These are phyloP conservation scores for Ophraella communa DNA, from an alignment of 2,888 invertebrate genomes.

Conservation along the genomic window DNA sequence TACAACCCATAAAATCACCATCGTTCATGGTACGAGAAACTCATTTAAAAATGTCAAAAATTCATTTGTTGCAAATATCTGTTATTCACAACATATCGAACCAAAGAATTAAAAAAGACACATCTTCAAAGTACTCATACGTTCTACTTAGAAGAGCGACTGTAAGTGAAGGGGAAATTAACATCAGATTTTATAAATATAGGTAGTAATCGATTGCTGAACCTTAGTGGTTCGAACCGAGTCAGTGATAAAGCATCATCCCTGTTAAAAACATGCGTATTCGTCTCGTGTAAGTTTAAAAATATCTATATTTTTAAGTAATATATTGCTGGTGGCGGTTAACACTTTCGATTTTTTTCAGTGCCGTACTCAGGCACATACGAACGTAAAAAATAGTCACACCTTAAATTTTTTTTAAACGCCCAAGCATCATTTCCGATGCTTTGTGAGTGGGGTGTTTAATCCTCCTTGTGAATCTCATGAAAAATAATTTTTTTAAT, in stretches of 20 bases:
- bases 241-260: slow-evolving; percentile 51
- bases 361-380: background rate
- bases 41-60: slow-evolving; percentile 37
- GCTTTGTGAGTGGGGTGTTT: too few relatives aligned
- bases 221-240: slow-evolving; percentile 54
- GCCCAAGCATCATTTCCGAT: too few relatives aligned
- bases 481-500: too few relatives aligned
- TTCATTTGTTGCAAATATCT: slow-evolving; percentile 32
- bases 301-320: slow-evolving; percentile 15
- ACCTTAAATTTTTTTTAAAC: too few relatives aligned
- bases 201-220: slow-evolving; percentile 52
- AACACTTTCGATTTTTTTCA: slow-evolving; percentile 16
- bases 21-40: slow-evolving; percentile 24
- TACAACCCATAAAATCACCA: slow-evolving; percentile 6
- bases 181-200: slow-evolving; percentile 59
- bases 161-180: slow-evolving; percentile 59
- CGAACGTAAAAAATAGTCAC: background rate
- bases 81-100: slow-evolving; percentile 19
- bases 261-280: slow-evolving; percentile 50
- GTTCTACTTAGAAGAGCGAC: slow-evolving; percentile 50
- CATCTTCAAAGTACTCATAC: slow-evolving; percentile 21
- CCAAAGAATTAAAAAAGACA: background rate
- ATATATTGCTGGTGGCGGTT: background rate
- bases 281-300: slow-evolving; percentile 52
- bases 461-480: too few relatives aligned